These are phyloP conservation scores for Sphyrna mokarran DNA, from an alignment of 2,113 vertebrate species.

Conservation along the genomic window DNA sequence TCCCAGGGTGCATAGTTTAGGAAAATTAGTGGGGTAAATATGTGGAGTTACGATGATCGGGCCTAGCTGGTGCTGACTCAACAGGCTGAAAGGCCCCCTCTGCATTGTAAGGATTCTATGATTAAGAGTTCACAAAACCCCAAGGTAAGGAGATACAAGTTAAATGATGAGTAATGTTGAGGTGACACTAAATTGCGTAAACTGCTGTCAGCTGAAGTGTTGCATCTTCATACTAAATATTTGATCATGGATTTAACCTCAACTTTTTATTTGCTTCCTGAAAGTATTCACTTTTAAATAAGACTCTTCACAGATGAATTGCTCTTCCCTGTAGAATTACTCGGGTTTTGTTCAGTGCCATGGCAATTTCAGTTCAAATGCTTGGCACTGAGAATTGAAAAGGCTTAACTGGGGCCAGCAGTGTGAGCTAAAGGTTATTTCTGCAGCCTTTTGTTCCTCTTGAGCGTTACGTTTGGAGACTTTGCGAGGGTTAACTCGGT, in stretches of 20 bases:
- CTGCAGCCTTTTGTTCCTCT: background rate
- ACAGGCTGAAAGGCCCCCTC: no score
- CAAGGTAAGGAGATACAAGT: background rate
- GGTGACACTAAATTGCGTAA: background rate
- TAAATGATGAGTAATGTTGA: background rate
- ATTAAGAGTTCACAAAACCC: background rate
- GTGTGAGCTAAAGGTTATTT: background rate
- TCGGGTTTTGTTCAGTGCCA: background rate
- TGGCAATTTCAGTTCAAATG: background rate
- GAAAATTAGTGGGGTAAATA: no score
- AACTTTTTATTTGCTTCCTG: background rate
- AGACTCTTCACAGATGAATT: background rate
- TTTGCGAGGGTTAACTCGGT: background rate
- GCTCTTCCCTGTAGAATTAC: background rate
- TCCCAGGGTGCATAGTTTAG: no score
- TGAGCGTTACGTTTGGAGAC: background rate
- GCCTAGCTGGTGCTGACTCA: no score
- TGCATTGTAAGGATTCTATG: background rate
- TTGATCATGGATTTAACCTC: background rate
- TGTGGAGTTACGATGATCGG: no score
- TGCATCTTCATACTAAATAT: background rate
- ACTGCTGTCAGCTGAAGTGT: background rate
- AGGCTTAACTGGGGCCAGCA: background rate
- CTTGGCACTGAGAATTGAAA: background rate
- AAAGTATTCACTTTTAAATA: background rate